phyloP scores from a whole-genome alignment of 1,140 invertebrate genomes.

The Aphelenchoides fujianensis region DNA sequence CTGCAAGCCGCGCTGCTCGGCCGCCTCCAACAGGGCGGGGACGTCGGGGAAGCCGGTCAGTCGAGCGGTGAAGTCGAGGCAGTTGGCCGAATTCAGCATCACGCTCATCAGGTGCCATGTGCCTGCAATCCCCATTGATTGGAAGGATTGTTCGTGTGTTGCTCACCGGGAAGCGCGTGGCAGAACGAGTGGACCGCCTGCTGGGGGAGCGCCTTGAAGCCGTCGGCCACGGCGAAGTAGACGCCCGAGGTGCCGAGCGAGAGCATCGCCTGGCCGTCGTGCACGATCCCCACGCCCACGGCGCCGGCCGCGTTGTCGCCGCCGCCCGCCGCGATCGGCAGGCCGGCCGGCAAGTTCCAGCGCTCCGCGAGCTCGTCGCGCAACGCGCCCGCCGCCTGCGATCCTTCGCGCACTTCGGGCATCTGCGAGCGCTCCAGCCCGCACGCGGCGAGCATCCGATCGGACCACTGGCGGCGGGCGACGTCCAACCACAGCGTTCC shows the following conservation, averaged over 20 bases:
- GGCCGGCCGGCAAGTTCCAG: constrained; percentile 14
- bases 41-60: background rate
- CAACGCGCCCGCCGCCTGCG: constrained; percentile 7
- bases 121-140: no score
- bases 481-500: constrained; percentile 32
- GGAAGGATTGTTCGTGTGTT: no score
- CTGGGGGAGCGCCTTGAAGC: constrained; percentile 13
- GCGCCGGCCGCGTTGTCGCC: constrained; percentile 34
- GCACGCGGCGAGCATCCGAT: constrained; percentile 2
- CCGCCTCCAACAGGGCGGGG: constrained; percentile 15
- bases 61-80: constrained; percentile 24
- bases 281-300: constrained; percentile 24
- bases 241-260: constrained; percentile 34
- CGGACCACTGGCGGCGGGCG: constrained; percentile 21
- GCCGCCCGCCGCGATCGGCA: constrained; percentile 26
- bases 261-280: constrained; percentile 24
- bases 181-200: constrained; percentile 29
- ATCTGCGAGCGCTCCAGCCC: constrained; percentile 19
- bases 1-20: background rate
- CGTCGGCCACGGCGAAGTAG: constrained; percentile 20
- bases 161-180: no score
- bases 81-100: constrained; percentile 25
- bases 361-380: constrained; percentile 7
- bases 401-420: constrained; percentile 25
- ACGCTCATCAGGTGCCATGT: constrained; percentile 36